A percentile compares a stretch with the other conserved stretches of the same genome.
Conservation (phyloP, 2,113 vertebrate genomes). For the Grammomys dolichurus region DNA sequence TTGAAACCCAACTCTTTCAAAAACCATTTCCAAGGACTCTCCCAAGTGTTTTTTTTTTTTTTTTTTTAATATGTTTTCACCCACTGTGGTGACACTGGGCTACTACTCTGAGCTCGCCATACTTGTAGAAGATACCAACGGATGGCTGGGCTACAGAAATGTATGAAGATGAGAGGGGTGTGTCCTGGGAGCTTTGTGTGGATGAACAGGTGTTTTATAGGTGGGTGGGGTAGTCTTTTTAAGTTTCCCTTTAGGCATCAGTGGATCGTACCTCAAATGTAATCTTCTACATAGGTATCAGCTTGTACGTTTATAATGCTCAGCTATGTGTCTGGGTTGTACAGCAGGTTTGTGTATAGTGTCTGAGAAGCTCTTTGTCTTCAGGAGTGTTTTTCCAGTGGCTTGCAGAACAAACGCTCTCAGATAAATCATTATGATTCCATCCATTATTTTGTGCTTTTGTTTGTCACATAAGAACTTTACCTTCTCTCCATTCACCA, state of each 20-base stretch:
- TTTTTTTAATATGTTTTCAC: neutral
- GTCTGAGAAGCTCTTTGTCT: neutral
- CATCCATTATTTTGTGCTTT: neutral
- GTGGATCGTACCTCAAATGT: neutral
- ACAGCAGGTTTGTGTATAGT: neutral
- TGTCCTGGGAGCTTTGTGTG: neutral
- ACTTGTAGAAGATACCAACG: neutral
- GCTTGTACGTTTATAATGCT: neutral
- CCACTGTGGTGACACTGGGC: neutral
- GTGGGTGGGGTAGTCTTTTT: neutral
- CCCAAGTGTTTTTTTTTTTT: neutral
- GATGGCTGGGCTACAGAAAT: neutral
- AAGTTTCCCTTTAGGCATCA: neutral
- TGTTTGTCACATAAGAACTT: neutral
- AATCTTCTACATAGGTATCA: neutral
- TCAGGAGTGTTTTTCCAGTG: neutral
- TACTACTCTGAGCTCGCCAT: neutral
- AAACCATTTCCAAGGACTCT: neutral
- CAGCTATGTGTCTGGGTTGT: neutral
- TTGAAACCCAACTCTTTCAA: slow-evolving; percentile 14
- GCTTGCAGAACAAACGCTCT: neutral
- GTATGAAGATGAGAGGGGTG: neutral
- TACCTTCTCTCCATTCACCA: neutral
- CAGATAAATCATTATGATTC: neutral
- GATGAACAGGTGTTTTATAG: neutral